Conservation (phyloP, 1,140 invertebrate genomes). For the Octopus bimaculoides region DNA sequence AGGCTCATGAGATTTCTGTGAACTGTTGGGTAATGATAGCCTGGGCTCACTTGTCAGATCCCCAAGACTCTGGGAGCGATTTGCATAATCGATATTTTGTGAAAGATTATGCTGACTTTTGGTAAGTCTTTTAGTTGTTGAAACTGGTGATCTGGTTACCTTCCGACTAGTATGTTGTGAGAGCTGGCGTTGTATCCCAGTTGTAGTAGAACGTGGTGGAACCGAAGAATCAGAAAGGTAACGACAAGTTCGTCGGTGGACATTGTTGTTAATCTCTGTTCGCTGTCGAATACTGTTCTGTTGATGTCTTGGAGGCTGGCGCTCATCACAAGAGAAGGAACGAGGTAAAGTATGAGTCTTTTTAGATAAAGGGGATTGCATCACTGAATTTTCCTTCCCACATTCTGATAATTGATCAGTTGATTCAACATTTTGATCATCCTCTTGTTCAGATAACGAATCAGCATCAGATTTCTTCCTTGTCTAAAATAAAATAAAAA, state of each 20-base stretch:
- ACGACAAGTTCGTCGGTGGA: neutral
- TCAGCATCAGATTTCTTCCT: neutral
- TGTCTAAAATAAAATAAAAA: neutral
- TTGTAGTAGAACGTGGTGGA: neutral
- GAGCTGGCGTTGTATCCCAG: neutral
- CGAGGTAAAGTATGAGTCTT: neutral
- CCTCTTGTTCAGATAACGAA: neutral
- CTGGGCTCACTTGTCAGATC: neutral
- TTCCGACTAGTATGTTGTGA: neutral
- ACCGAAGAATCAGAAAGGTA: neutral
- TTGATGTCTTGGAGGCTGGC: neutral
- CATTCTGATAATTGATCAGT: neutral
- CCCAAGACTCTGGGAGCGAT: conserved; percentile 2
- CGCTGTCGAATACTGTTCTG: neutral
- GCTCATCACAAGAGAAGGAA: neutral
- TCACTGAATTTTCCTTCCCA: neutral
- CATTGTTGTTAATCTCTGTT: conserved; percentile 11
- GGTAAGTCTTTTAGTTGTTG: neutral
- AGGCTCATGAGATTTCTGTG: neutral
- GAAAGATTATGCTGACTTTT: neutral
- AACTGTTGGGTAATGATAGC: neutral
- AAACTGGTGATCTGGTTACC: neutral
- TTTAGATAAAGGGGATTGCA: neutral
- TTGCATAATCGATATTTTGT: neutral
- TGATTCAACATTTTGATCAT: neutral